Base-by-base conservation (phyloP, 2,888 invertebrate genomes). In the Leuctra nigra region DNA sequence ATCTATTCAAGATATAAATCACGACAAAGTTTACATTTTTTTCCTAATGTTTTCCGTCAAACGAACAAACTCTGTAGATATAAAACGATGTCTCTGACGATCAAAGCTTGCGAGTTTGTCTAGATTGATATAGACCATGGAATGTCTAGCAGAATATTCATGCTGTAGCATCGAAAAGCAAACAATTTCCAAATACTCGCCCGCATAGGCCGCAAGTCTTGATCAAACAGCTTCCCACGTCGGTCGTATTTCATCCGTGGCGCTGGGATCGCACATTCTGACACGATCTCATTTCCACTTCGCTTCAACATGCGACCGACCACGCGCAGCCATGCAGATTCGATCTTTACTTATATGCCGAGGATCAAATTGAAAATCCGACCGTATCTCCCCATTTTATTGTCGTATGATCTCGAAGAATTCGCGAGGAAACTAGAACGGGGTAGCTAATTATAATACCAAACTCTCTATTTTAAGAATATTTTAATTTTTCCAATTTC, bases 301-400 rank as follows among this genome's bases (percentile, higher is more conserved):
- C n/a, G n/a, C n/a, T n/a, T n/a, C n/a, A n/a, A 29, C 11, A 29
- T 29, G 11, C 29, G 7, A 11, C 11, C 29, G 29, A 44, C 18
- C 44, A 23, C 23, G 23, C 23, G 20, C 44, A 20, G 22, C 20
- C 44, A 4, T 23, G 22, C 4, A 16, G 44, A 44, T 44, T 16
- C 23, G 44, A 20, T 18, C 20, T 44, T 23, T 20, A 44, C 18
- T 44, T n/a, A n/a, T n/a, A n/a, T n/a, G n/a, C n/a, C n/a, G n/a
- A n/a, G n/a, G n/a, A 23, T 44, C 23, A 44, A 44, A 44, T 44
- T 44, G 44, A 23, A 44, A 44, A 44, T 44, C 44, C 44, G 20
- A 6, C 11, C 23, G 20, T 44, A 44, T 16, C 20, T 44, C 20
- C n/a, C 44, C 20, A 44, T 44, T 44, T 44, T 44, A 44, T 44